Conservation (phyloP, 2,113 vertebrate species). For the Psilopogon haemacephalus region DNA sequence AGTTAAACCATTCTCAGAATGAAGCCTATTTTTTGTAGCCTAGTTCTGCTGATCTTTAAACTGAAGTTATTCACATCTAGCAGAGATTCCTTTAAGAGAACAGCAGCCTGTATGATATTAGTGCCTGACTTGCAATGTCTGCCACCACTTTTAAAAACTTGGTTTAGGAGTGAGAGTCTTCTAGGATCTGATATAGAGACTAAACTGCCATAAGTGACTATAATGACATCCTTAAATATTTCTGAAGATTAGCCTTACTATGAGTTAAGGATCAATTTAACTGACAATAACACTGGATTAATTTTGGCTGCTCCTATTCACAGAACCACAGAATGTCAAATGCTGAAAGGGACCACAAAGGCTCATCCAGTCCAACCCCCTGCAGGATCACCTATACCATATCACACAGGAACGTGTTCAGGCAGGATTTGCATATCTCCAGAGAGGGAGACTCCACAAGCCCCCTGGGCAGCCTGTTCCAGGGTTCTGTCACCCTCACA, state of each 20-base stretch:
- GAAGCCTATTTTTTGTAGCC: background rate
- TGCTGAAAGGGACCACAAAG: too few relatives aligned
- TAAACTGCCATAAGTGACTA: background rate
- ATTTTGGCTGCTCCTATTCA: background rate
- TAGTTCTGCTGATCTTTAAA: background rate
- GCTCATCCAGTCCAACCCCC: too few relatives aligned
- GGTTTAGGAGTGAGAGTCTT: background rate
- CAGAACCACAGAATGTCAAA: too few relatives aligned
- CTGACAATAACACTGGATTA: background rate
- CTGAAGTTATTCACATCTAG: background rate
- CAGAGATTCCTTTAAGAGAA: background rate
- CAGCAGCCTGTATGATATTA: background rate
- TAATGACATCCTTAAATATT: background rate
- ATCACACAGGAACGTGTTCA: too few relatives aligned
- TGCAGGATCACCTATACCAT: too few relatives aligned
- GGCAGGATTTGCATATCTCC: too few relatives aligned
- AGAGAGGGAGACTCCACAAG: too few relatives aligned
- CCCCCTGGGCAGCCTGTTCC: too few relatives aligned
- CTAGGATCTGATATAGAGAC: background rate
- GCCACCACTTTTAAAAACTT: background rate
- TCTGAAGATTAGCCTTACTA: background rate
- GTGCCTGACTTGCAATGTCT: background rate
- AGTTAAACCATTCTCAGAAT: background rate
- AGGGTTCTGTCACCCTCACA: too few relatives aligned
- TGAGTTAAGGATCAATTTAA: background rate